These are phyloP conservation scores for Synergus japonicus DNA, from an alignment of 2,888 invertebrate species.

Conservation along the genomic window DNA sequence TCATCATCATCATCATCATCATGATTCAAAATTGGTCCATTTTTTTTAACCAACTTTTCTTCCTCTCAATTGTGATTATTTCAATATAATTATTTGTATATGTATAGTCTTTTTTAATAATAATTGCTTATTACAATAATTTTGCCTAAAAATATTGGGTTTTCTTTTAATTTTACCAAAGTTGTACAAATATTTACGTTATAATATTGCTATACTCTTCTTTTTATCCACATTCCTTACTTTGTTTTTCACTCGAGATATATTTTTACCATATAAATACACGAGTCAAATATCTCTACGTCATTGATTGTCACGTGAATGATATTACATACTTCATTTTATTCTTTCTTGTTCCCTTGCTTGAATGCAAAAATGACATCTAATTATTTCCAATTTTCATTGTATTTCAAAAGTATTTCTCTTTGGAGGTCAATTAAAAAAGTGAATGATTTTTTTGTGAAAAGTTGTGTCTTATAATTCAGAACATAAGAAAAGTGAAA, in stretches of 20 bases:
- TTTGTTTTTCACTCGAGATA: conserved; percentile 1
- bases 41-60: conserved; percentile 1
- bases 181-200: conserved; percentile 1
- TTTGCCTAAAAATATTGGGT: conserved; percentile 7
- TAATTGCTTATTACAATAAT: neutral
- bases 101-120: neutral
- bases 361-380: neutral
- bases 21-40: neutral
- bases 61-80: neutral
- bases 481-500: neutral
- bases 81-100: neutral
- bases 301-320: conserved; percentile 38
- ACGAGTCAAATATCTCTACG: neutral
- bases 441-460: neutral
- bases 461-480: neutral
- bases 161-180: conserved; percentile 11
- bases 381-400: neutral
- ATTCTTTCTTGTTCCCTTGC: neutral
- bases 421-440: neutral
- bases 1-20: neutral
- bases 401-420: neutral
- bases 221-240: conserved; percentile 5
- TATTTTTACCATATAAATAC: conserved; percentile 14
- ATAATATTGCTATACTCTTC: neutral
- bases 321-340: neutral